Conservation (phyloP, 2,888 invertebrate genomes). For the Chrysolina oricalcia region DNA sequence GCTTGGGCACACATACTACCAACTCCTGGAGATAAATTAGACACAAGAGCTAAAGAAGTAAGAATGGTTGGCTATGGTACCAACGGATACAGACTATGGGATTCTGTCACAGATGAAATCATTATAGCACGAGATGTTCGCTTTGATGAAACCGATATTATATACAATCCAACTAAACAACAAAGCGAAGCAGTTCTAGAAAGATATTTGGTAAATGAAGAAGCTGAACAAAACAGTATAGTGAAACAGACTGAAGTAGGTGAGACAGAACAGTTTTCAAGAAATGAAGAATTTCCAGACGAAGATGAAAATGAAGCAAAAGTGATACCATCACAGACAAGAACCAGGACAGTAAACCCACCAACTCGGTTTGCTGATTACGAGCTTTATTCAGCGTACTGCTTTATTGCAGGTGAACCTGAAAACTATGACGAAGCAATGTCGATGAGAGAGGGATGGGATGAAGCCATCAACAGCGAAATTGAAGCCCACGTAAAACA, state of each 20-base stretch:
- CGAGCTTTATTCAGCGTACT: background rate
- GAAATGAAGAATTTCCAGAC: background rate
- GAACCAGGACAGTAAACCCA: background rate
- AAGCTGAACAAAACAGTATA: no score
- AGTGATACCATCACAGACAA: background rate
- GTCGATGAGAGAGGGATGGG: background rate
- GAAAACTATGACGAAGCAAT: background rate
- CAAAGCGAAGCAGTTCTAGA: background rate
- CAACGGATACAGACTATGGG: background rate
- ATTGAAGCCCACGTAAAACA: background rate
- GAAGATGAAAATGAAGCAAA: background rate
- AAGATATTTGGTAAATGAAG: background rate
- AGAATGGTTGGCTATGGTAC: background rate
- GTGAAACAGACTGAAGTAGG: background rate
- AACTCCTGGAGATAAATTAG: background rate
- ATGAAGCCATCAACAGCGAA: background rate
- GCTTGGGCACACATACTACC: background rate
- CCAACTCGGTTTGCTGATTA: no score
- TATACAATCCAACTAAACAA: no score
- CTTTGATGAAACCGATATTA: background rate
- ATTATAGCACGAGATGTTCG: background rate
- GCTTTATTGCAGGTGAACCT: background rate
- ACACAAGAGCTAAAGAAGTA: background rate
- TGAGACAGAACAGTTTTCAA: background rate
- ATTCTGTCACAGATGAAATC: background rate